Evolutionary conservation across 2,888 invertebrate species (phyloP).

Genomic region (Alcis repandata): DNA sequence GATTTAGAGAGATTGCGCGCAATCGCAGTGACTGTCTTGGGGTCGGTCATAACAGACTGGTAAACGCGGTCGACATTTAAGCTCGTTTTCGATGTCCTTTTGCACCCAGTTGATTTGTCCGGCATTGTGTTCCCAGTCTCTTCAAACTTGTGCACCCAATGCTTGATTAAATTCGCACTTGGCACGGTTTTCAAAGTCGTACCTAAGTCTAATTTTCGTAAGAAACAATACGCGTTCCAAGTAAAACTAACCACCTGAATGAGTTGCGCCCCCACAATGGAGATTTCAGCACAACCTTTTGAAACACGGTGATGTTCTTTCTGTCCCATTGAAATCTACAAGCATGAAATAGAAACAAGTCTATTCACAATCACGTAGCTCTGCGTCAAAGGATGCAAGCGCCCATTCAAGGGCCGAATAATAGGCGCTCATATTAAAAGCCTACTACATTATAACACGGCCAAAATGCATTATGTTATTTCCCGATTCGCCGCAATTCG

Average conservation of each 20-base stretch:
- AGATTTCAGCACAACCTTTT: conserved; percentile 42
- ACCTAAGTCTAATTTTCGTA: conserved; percentile 20
- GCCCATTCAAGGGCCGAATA: conserved; percentile 75
- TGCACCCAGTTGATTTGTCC: too few relatives aligned
- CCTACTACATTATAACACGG: conserved; percentile 59
- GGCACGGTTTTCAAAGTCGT: too few relatives aligned
- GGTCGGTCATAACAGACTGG: too few relatives aligned
- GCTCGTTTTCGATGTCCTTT: too few relatives aligned
- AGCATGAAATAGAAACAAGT: conserved; percentile 80
- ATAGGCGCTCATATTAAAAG: conserved; percentile 62
- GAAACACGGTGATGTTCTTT: conserved; percentile 49
- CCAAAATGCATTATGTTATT: conserved; percentile 63
- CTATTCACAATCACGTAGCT: conserved; percentile 78
- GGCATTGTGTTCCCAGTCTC: too few relatives aligned
- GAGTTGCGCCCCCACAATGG: conserved; percentile 39
- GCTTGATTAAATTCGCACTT: too few relatives aligned
- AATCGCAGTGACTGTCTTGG: too few relatives aligned
- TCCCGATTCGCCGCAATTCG: conserved; percentile 63
- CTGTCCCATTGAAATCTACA: conserved; percentile 67
- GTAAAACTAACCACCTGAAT: conserved; percentile 42
- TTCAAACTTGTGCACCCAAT: too few relatives aligned
- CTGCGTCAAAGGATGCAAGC: conserved; percentile 69
- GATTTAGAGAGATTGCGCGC: too few relatives aligned
- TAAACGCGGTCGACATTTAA: too few relatives aligned
- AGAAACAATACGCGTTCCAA: conserved; percentile 27